Base-by-base conservation (phyloP, 2,113 vertebrate species). In the Ophiodon elongatus region DNA sequence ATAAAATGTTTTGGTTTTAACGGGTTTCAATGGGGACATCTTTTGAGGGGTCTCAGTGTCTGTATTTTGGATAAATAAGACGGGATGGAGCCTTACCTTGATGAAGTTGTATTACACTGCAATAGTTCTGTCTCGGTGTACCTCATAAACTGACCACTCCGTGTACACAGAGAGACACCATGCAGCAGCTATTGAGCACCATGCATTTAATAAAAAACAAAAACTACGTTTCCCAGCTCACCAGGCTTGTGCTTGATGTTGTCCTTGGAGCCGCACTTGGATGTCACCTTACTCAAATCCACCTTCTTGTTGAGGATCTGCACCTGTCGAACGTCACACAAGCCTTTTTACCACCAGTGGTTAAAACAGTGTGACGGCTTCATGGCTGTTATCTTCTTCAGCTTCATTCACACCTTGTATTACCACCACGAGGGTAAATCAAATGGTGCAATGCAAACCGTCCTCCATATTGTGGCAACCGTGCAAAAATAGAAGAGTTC, bases 231-330 rank as follows among this genome's bases (percentile, higher is more conserved):
- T 59, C 27, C 21, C 8, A 80, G 52, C 90, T 91, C 91, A 99
- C 98, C 98, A 90, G 98, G 97, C 87, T 98, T 99, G 85, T 98
- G 96, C 84, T 98, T 99, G 88, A 98, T 96, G 71, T 97, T 98
- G 50, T 95, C 88, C 92, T 98, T 99, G 39, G 98, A 99, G 59
- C 98, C 98, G 17, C 97, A 99, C 93, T 98, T 99, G 15, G 98
- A 97, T 6, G 97, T 96, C 92, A 99, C 97, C 92, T 97, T 99
- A 82, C 97, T 99, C 63, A 99, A 77, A 62, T 99, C 98, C 1
- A 99, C 96, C 79, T 99, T 99, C 94, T 97, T 98, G 95, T 88
- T 99, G 87, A 97, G 96, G 84, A 99, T 99, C 95, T 98, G 97
- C 82, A 99, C 96, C 98, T 99, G 76, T 65, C 25, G 59, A 85